Percentiles rank a stretch among this genome's conserved stretches.
Evolutionary conservation across 1,140 invertebrate genomes (phyloP).

Genomic region (Caenorhabditis latens): DNA sequence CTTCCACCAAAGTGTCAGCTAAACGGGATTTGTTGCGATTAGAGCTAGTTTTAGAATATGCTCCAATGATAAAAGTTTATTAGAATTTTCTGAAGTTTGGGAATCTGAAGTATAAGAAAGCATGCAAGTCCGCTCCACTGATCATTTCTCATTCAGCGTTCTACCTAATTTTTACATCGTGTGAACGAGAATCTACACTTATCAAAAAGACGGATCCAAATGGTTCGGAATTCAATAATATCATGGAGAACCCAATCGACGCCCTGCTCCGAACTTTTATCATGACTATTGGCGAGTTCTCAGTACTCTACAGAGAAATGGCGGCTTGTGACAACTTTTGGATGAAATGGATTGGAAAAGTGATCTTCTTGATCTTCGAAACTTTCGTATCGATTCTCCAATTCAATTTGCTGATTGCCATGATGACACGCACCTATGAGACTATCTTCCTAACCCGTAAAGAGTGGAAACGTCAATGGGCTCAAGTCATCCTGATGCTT

Average conservation of each 20-base stretch:
- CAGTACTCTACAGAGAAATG: slow-evolving; percentile 90
- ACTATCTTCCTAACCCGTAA: slow-evolving; percentile 92
- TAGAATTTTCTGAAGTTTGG: too few relatives aligned
- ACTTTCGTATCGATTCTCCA: slow-evolving; percentile 92
- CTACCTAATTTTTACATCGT: slow-evolving; percentile 90
- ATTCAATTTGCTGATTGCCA: slow-evolving; percentile 98
- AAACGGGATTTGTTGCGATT: too few relatives aligned
- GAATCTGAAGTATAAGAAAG: too few relatives aligned
- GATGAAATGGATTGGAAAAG: slow-evolving; percentile 64
- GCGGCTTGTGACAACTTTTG: slow-evolving; percentile 82
- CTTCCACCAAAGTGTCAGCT: too few relatives aligned
- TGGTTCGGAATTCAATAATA: slow-evolving; percentile 70
- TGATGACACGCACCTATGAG: slow-evolving; percentile 99
- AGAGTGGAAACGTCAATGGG: slow-evolving; percentile 98
- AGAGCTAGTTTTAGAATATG: too few relatives aligned
- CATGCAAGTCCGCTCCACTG: too few relatives aligned
- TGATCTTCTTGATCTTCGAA: slow-evolving; percentile 94
- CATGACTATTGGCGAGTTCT: slow-evolving; percentile 96
- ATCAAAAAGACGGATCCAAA: slow-evolving; percentile 35
- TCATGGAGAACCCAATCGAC: slow-evolving; percentile 84
- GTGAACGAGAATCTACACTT: slow-evolving; percentile 80
- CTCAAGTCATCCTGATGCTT: slow-evolving; percentile 92
- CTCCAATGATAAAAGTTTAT: too few relatives aligned
- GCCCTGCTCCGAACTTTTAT: slow-evolving; percentile 96
- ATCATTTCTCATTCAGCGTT: slow-evolving; percentile 83